Percentiles rank a stretch among this genome's conserved stretches.
phyloP scores from a whole-genome alignment of 2,113 vertebrate genomes.

The Trichechus manatus region DNA sequence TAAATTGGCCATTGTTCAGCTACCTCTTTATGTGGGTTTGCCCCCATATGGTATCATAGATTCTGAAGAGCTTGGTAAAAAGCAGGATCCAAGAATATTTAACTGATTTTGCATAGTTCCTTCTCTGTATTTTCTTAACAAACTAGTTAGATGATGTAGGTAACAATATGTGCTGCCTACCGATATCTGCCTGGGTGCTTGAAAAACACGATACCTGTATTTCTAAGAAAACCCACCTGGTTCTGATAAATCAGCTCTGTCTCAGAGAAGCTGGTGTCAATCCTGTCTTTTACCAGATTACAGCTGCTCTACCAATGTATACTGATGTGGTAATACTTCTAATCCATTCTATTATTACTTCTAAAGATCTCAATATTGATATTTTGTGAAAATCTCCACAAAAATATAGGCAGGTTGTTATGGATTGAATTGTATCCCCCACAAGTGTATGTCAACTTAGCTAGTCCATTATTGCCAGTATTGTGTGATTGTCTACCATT shows the following conservation, averaged over 20 bases:
- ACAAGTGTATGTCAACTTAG: too few species aligned
- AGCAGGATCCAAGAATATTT: not conserved
- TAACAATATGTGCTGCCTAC: not conserved
- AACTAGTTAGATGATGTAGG: not conserved
- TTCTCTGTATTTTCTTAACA: not conserved
- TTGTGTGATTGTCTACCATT: too few species aligned
- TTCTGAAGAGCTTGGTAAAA: not conserved
- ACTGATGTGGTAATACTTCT: not conserved
- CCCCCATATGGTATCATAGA: not conserved
- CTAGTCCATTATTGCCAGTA: too few species aligned
- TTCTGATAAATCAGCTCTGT: not conserved
- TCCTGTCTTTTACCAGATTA: not conserved
- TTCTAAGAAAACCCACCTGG: not conserved
- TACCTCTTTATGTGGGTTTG: not conserved
- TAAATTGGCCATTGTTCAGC: not conserved
- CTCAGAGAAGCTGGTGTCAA: not conserved
- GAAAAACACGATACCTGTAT: not conserved
- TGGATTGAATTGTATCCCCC: too few species aligned
- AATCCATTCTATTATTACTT: not conserved
- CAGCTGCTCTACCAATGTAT: too few species aligned
- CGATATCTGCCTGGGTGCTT: not conserved
- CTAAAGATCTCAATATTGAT: not conserved
- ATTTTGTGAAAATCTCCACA: not conserved
- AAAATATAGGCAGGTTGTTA: not conserved
- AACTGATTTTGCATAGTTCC: not conserved